Evolutionary conservation across 2,888 invertebrate species (phyloP).

Genomic region (Eremobia ochroleuca): DNA sequence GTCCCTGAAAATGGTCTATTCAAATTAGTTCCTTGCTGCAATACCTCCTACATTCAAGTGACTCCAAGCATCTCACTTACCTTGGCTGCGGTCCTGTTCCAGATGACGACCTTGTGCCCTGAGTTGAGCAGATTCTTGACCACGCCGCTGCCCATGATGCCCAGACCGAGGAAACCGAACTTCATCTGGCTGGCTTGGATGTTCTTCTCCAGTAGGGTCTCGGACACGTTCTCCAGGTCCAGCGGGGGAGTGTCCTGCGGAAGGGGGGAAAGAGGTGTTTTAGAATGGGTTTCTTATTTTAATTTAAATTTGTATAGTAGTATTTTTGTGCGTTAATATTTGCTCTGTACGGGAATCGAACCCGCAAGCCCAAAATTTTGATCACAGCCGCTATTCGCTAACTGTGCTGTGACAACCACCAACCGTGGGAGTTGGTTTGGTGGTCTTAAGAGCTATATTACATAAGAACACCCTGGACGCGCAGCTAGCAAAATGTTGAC

Average conservation of each 20-base stretch:
- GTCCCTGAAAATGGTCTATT: neutral
- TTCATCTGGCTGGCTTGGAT: slow-evolving; percentile 96
- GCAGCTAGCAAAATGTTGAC: neutral
- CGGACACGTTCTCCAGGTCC: slow-evolving; percentile 94
- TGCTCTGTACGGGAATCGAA: neutral
- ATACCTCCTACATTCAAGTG: slow-evolving; percentile 29
- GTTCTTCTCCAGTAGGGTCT: slow-evolving; percentile 95
- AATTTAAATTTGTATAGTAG: neutral
- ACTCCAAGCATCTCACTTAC: slow-evolving; percentile 89
- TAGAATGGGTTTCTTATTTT: neutral
- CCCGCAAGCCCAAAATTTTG: neutral
- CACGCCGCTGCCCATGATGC: slow-evolving; percentile 98
- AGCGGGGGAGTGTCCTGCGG: slow-evolving; percentile 93
- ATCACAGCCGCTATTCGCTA: neutral
- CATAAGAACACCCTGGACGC: neutral
- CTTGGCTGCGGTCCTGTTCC: slow-evolving; percentile 98
- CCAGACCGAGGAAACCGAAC: slow-evolving; percentile 98
- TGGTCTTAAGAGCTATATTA: neutral
- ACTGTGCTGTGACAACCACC: neutral
- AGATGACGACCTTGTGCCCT: slow-evolving; percentile 97
- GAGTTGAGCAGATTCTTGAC: slow-evolving; percentile 98
- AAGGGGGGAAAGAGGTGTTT: slow-evolving; percentile 67
- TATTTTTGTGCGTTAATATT: neutral
- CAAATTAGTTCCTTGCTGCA: neutral
- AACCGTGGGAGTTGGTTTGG: neutral